Base-by-base conservation (phyloP, 2,888 invertebrate genomes). In the Zootermopsis nevadensis region DNA sequence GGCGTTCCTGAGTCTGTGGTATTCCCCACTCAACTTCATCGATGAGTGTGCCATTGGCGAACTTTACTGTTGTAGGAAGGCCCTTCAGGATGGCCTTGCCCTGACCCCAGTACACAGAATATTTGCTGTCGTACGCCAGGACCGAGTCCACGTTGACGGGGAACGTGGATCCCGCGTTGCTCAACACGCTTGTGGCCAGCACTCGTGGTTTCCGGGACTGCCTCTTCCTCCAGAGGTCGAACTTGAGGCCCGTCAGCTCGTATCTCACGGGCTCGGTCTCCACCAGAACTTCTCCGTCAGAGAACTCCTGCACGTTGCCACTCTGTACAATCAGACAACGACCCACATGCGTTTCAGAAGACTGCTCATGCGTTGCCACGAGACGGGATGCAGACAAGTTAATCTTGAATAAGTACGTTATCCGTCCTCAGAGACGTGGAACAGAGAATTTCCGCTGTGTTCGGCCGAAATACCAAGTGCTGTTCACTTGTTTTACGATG, bases 181-280 rank as follows among this genome's bases (percentile, higher is more conserved):
- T 89, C 82, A 92, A 87, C 22, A 89, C 89, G n/a, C 89, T 88
- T 60, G 89, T 85, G 2, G 90, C 91, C 38, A 91, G 88, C 74
- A 89, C 86, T 24, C 85, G 86, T 1, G 87, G 86, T 19, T 86
- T 87, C 31, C 87, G 88, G 66, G 88, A 30, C 60, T 79, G 67
- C 90, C 92, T 79, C 80, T 77, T 84, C 79, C 83, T 81, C 83
- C 83, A 83, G 31, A 31, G 30, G 74, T 83, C 80, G 53, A 94
- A 90, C 86, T 92, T 92, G n/a, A 95, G 92, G 83, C 92, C 91
- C 82, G 92, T 93, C 86, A 97, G 89, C 88, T 95, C 95, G 88
- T 97, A 97, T 83, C 92, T 91, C 55, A 93, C 91, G 0, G 97
- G 96, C 88, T 96, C 96, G 0, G 94, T 93, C 90, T 97, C 97